Base-by-base conservation (phyloP, 1,140 invertebrate genomes). In the Bombus balteatus region DNA sequence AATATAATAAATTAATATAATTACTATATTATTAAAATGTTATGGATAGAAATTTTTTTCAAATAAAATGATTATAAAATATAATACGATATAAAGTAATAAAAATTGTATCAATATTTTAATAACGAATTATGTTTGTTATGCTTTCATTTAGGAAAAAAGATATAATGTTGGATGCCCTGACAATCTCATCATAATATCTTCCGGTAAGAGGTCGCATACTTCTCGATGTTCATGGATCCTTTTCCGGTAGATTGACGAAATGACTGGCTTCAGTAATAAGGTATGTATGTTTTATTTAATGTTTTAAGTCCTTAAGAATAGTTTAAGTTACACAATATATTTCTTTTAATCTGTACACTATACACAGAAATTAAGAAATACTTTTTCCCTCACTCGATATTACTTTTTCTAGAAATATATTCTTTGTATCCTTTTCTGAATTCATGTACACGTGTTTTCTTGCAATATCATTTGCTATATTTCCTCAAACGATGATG, bases 231-330 rank as follows among this genome's bases (percentile, higher is more conserved):
- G 34, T 41, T 80, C 43, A 74, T 76, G 75, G 37, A 41, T 66
- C 87, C 92, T 90, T 93, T 94, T 94, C 93, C 94, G 91, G 92
- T 91, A 74, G 41, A 75, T 32, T 79, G n/a, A 71, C 87, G 92
- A 88, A 87, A 94, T 94, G 94, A 94, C 94, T 87, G 94, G 94
- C 84, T 94, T 94, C 88, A 94, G 90, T 90, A 91, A 94, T 89
- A 94, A 94, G 94, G 94, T 94, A 87, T 77, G 91, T 92, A 5
- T 47, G 13, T 47, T 47, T 47, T 47, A 47, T 92, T 92, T 76
- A 37, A 39, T 85, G 76, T 92, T 92, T 91, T 32, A 43, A n/a
- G 18, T 28, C 0, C 2, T 47, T 59, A 43, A 9, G 43, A 18
- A 1, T 62, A 15, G 0, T n/a, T 78, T 28, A 12, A 39, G 15